Evolutionary conservation across 2,888 invertebrate genomes (phyloP), one percentile per base, ranked within the genome.

Genomic region (Ethmia dodecea): DNA sequence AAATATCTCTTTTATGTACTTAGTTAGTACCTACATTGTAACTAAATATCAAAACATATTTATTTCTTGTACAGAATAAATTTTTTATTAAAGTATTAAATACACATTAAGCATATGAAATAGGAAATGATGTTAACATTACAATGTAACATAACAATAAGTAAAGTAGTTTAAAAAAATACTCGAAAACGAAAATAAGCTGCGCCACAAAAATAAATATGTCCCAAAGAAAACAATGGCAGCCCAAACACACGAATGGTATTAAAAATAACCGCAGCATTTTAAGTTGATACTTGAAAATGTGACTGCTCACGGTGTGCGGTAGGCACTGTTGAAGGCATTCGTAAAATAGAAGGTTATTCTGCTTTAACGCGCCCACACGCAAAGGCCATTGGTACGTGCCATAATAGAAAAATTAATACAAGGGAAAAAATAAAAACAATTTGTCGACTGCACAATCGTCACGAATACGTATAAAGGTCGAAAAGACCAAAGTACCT

Each of bases 171-270:
- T n/a, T 42, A 45, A 52, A 62, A 67, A 57, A 64, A 60, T 53
- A 55, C 32, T 31, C 28, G 9, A 35, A 28, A 34, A 28, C 16
- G 47, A 59, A 58, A 65, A 59, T 55, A 58, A 55, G 55, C 48
- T 33, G 48, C 48, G 42, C 49, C 49, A 58, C 59, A 49, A 66
- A 65, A 69, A 70, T 66, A 78, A 76, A 72, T 67, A 65, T 72
- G 73, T 77, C 71, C 62, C 60, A 70, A 77, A 65, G 71, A 73
- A 79, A 81, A 80, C 79, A 81, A 74, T 76, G 75, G 64, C 45
- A 43, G 45, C 44, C 55, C 51, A 63, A 60, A 68, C 63, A 68
- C 63, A 64, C 61, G 55, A 60, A 56, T 60, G 55, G 63, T 63
- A 68, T 74, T 73, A 75, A 76, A 65, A 78, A 75, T 74, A 78